A percentile compares a stretch with the other conserved stretches of the same genome.
Evolutionary conservation across 2,888 invertebrate species (phyloP).

Genomic region (Mechanitis messenoides): DNA sequence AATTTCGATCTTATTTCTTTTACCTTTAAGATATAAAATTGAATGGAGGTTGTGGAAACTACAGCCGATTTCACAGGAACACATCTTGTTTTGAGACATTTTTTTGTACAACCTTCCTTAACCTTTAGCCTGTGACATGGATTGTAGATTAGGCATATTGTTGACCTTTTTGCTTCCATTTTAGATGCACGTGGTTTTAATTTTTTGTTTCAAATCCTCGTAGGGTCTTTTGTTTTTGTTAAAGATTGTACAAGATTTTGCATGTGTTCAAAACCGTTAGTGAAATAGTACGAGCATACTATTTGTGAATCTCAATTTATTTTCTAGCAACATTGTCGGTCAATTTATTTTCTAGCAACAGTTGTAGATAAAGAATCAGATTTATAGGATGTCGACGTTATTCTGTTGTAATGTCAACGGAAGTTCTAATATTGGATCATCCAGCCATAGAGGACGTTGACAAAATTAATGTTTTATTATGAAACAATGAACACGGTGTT

Average conservation of each 20-base stretch:
- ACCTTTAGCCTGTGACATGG: conserved; percentile 76
- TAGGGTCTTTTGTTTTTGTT: conserved; percentile 62
- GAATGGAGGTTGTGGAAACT: conserved; percentile 37
- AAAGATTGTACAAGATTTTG: conserved; percentile 52
- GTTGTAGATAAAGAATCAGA: conserved; percentile 41
- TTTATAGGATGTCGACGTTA: conserved; percentile 41
- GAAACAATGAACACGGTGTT: conserved; percentile 71
- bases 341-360: conserved; percentile 20
- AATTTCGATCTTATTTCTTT: conserved; percentile 45
- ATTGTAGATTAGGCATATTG: conserved; percentile 76
- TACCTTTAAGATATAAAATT: conserved; percentile 41
- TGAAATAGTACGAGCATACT: conserved; percentile 36
- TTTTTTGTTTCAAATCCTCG: conserved; percentile 52
- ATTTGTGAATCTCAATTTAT: conserved; percentile 44
- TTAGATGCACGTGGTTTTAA: conserved; percentile 64
- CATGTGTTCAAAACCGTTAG: conserved; percentile 53
- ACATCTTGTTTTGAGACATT: conserved; percentile 57
- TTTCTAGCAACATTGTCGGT: conserved; percentile 38
- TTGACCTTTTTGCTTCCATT: conserved; percentile 72
- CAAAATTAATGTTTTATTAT: conserved; percentile 74
- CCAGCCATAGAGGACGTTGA: conserved; percentile 60
- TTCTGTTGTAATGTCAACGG: conserved; percentile 54
- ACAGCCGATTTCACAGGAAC: conserved; percentile 62
- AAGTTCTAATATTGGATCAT: conserved; percentile 68
- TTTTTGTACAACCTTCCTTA: conserved; percentile 74